phyloP scores from a whole-genome alignment of 2,888 invertebrate species.

The Pyrochroa serraticornis region DNA sequence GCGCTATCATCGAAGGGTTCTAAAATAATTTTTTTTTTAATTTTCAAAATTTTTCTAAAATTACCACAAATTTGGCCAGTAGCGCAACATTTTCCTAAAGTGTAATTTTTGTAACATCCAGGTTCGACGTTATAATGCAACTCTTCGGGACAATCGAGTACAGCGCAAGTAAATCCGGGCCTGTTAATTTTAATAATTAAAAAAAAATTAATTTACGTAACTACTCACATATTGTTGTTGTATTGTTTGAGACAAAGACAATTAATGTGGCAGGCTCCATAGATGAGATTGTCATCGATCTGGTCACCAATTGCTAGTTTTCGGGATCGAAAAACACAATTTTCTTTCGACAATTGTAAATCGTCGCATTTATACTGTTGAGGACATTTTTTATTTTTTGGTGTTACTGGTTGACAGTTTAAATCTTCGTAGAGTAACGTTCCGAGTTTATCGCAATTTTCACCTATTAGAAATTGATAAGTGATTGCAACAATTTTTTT shows the following conservation, averaged over 20 bases:
- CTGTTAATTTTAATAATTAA: not conserved
- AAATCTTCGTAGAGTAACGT: conserved; percentile 17
- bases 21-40: conserved; percentile 4
- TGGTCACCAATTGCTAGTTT: conserved; percentile 1
- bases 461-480: too few species aligned
- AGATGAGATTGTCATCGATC: not conserved
- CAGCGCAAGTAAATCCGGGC: conserved; percentile 27
- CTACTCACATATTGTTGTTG: not conserved
- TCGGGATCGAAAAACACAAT: conserved; percentile 5
- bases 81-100: conserved; percentile 13
- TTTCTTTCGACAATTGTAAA: not conserved
- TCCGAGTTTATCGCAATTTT: conserved; percentile 7
- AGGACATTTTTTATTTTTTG: not conserved
- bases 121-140: not conserved
- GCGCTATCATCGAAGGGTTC: conserved; percentile 20
- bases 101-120: conserved; percentile 12
- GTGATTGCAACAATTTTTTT: too few species aligned
- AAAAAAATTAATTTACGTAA: not conserved
- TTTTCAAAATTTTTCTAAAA: not conserved
- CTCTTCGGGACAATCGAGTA: conserved; percentile 31
- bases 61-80: conserved; percentile 18
- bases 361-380: conserved; percentile 3
- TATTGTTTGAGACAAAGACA: conserved; percentile 8
- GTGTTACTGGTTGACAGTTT: conserved; percentile 5
- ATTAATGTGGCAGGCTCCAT: conserved; percentile 1